These are phyloP conservation scores for Rhopalosiphum maidis DNA, from an alignment of 1,140 invertebrate genomes.

Conservation along the genomic window DNA sequence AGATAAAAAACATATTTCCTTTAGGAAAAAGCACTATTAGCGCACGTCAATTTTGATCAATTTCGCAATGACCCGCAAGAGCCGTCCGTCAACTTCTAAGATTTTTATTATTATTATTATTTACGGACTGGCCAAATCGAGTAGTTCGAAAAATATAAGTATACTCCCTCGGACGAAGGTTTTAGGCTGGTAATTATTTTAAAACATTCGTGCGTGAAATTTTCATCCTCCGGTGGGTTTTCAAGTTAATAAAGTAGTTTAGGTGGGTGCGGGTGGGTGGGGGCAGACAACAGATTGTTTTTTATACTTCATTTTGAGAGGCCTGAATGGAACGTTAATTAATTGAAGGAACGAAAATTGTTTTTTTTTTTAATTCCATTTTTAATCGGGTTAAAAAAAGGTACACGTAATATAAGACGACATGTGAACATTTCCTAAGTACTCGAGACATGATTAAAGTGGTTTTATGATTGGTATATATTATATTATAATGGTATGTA, in stretches of 20 bases:
- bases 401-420: not conserved
- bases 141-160: constrained; percentile 1
- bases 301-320: constrained; percentile 53
- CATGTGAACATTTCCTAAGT: not conserved
- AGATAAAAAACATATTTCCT: constrained; percentile 47
- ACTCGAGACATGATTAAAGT: constrained; percentile 20
- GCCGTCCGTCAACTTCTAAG: not conserved
- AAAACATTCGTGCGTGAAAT: constrained; percentile 57
- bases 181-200: constrained; percentile 41
- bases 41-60: constrained; percentile 24
- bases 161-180: not conserved
- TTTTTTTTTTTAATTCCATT: not conserved
- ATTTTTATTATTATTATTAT: constrained; percentile 39
- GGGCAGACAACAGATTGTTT: constrained; percentile 48
- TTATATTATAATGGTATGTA: not conserved
- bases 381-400: constrained; percentile 41
- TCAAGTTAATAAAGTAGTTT: constrained; percentile 46
- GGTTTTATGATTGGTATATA: constrained; percentile 10
- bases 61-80: not conserved
- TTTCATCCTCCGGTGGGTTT: constrained; percentile 49
- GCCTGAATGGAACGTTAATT: constrained; percentile 53
- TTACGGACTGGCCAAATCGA: not conserved
- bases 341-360: constrained; percentile 45
- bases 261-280: not conserved
- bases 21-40: not conserved